These are phyloP conservation scores for Sebastes aleutianus DNA, from an alignment of 2,797 vertebrate genomes.

Conservation along the genomic window DNA sequence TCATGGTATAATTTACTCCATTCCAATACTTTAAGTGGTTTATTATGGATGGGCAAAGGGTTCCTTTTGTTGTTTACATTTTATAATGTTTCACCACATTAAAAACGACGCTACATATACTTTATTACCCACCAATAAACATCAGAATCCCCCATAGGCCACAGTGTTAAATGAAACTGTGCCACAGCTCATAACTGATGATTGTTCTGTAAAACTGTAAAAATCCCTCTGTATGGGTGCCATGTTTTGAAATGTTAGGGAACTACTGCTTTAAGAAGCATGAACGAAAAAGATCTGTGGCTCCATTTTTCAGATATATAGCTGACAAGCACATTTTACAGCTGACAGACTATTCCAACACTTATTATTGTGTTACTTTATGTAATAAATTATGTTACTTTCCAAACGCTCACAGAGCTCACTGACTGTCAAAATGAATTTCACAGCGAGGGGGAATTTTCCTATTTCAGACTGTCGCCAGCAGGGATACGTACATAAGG, in stretches of 20 bases:
- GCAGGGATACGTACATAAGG: not conserved
- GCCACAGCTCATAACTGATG: not conserved
- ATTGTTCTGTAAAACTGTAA: too few species aligned
- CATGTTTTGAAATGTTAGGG: not conserved
- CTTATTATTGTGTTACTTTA: not conserved
- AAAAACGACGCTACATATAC: not conserved
- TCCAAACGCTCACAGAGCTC: slow-evolving; percentile 2
- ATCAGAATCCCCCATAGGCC: not conserved
- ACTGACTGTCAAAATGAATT: slow-evolving; percentile 9
- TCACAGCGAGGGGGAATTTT: not conserved
- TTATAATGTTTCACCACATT: not conserved
- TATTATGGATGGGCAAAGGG: not conserved
- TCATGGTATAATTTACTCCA: not conserved
- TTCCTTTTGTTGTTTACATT: not conserved
- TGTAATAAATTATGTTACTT: not conserved
- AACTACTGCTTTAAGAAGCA: not conserved
- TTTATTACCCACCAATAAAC: not conserved
- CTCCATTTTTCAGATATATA: not conserved
- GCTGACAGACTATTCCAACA: not conserved
- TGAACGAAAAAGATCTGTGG: not conserved
- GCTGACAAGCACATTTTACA: slow-evolving; percentile 8
- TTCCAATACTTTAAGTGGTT: not conserved
- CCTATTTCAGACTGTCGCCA: slow-evolving; percentile 3
- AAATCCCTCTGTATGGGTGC: not conserved
- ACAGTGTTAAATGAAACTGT: not conserved